phyloP scores from a whole-genome alignment of 2,797 vertebrate genomes.

The Rousettus madagascariensis region DNA sequence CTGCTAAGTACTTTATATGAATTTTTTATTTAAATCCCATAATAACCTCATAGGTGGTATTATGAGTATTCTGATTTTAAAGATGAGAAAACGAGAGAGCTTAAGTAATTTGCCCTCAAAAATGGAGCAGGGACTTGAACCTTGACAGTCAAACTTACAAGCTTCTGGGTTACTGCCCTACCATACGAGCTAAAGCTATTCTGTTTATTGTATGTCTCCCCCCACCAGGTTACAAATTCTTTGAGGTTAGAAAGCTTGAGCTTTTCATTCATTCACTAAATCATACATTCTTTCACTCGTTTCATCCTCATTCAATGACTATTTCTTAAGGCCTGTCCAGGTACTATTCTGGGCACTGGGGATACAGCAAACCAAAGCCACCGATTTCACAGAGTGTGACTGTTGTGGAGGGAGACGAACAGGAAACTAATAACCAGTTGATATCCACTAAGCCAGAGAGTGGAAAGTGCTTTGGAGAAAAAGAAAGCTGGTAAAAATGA shows the following conservation, averaged over 20 bases:
- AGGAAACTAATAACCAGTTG: not conserved
- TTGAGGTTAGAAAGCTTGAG: not conserved
- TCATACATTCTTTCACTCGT: not conserved
- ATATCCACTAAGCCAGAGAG: not conserved
- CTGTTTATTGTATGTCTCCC: not conserved
- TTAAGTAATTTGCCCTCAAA: not conserved
- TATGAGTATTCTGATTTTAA: not conserved
- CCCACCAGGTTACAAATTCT: not conserved
- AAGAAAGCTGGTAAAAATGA: not conserved
- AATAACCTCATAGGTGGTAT: not conserved
- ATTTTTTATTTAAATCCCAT: not conserved
- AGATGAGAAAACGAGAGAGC: not conserved
- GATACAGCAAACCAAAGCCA: not conserved
- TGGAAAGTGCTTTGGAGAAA: not conserved
- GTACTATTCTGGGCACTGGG: not conserved
- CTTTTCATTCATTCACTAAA: not conserved
- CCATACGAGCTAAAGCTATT: not conserved
- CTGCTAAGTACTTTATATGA: not conserved
- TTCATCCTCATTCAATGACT: not conserved
- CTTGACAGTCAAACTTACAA: not conserved
- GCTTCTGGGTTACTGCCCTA: not conserved
- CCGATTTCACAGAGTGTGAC: not conserved
- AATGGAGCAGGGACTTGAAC: not conserved
- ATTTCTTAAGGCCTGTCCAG: not conserved
- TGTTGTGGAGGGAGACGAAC: not conserved